A percentile compares a stretch with the other conserved stretches of the same genome.
phyloP scores from a whole-genome alignment of 2,888 invertebrate genomes.

The Tuberolachnus salignus region DNA sequence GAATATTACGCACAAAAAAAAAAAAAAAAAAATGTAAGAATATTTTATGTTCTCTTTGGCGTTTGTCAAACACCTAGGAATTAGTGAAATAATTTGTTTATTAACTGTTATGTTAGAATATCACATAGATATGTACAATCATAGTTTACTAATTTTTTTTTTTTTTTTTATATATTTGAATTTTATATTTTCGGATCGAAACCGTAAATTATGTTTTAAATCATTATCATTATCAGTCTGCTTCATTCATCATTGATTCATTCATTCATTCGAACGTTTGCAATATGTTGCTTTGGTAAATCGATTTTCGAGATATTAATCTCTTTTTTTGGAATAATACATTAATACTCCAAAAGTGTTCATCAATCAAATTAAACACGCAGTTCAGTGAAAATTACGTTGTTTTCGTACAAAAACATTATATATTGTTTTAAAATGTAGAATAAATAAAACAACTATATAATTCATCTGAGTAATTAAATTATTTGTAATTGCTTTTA shows the following conservation, averaged over 20 bases:
- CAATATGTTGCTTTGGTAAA: not conserved
- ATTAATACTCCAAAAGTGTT: not conserved
- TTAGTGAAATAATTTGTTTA: not conserved
- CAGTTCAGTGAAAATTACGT: not conserved
- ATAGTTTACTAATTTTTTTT: not conserved
- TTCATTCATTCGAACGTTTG: not conserved
- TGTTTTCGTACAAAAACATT: no score
- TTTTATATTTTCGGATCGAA: not conserved
- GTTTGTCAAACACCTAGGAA: no score
- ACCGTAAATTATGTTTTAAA: not conserved
- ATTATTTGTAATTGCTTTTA: no score
- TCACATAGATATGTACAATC: no score
- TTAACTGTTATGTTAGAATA: not conserved
- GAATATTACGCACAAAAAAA: no score
- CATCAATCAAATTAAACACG: not conserved
- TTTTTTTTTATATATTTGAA: not conserved
- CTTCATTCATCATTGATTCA: not conserved
- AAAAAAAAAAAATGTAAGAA: no score
- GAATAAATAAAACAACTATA: no score
- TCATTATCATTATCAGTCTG: not conserved
- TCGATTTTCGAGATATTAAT: constrained; percentile 6
- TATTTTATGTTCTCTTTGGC: no score
- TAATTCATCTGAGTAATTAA: no score
- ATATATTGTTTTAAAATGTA: no score
- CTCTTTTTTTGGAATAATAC: not conserved